A percentile compares a stretch with the other conserved stretches of the same genome.
Evolutionary conservation across 2,888 invertebrate species (phyloP).

Genomic region (Cepaea hortensis): DNA sequence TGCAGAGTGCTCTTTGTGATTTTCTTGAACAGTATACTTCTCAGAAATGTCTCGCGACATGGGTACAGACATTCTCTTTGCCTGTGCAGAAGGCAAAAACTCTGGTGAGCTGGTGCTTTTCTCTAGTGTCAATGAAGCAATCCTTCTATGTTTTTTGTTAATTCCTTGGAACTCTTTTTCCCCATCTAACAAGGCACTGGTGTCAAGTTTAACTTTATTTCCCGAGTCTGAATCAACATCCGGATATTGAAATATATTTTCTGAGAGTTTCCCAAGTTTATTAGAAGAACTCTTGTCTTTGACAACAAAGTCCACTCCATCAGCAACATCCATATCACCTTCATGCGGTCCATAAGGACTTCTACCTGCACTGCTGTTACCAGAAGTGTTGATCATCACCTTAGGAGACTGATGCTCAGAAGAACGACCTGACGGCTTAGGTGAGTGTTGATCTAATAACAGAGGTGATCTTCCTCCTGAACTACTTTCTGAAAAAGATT

Average conservation of each 20-base stretch:
- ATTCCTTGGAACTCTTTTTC: too few relatives aligned
- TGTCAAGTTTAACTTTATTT: not conserved
- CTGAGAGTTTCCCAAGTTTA: not conserved
- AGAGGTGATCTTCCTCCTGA: not conserved
- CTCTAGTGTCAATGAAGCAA: not conserved
- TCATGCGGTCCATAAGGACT: not conserved
- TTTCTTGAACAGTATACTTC: too few relatives aligned
- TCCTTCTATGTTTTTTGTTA: not conserved
- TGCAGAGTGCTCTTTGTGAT: too few relatives aligned
- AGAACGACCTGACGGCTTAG: not conserved
- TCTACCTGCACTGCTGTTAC: not conserved
- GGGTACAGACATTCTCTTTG: not conserved
- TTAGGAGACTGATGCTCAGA: not conserved
- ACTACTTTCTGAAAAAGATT: constrained; percentile 10
- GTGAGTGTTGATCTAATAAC: not conserved
- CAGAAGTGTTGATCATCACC: not conserved
- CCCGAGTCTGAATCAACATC: not conserved
- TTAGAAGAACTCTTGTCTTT: not conserved
- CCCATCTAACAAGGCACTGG: not conserved
- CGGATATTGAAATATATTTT: not conserved
- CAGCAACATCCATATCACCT: not conserved
- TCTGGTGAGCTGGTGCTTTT: not conserved
- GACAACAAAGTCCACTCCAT: not conserved
- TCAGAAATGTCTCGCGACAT: too few relatives aligned
- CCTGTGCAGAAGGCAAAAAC: not conserved